Evolutionary conservation across 2,113 vertebrate genomes (phyloP).

Genomic region (Ceyx cyanopectus): DNA sequence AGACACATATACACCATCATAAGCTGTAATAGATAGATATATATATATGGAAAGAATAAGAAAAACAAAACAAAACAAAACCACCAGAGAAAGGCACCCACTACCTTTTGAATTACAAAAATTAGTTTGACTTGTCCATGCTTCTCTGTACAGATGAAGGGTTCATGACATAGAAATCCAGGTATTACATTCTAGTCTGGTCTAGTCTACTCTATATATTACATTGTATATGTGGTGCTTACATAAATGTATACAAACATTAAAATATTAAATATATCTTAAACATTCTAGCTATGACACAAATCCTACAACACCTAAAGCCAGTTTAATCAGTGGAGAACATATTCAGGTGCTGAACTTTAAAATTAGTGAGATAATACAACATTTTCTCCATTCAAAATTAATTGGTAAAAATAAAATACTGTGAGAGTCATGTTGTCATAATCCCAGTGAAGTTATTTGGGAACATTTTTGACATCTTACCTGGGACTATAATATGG

Average conservation of each 20-base stretch:
- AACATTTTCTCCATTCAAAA: background rate
- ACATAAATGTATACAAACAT: background rate
- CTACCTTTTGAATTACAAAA: background rate
- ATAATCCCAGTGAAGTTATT: background rate
- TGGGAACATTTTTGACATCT: background rate
- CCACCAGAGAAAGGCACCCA: fast-evolving
- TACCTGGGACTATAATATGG: background rate
- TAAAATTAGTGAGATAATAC: background rate
- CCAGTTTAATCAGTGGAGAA: fast-evolving
- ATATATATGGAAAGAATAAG: background rate
- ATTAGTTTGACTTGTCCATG: background rate
- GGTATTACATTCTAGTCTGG: background rate
- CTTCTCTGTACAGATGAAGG: background rate
- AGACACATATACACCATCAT: background rate
- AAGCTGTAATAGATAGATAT: background rate
- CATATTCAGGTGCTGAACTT: background rate
- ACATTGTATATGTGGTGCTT: fast-evolving
- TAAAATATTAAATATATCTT: background rate
- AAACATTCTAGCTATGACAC: background rate
- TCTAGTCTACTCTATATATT: background rate
- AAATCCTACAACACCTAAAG: background rate
- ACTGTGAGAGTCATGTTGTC: background rate
- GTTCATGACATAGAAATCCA: background rate
- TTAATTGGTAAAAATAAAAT: background rate
- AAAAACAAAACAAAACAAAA: background rate